Evolutionary conservation across 2,113 vertebrate genomes (phyloP).

Genomic region (Ia io): DNA sequence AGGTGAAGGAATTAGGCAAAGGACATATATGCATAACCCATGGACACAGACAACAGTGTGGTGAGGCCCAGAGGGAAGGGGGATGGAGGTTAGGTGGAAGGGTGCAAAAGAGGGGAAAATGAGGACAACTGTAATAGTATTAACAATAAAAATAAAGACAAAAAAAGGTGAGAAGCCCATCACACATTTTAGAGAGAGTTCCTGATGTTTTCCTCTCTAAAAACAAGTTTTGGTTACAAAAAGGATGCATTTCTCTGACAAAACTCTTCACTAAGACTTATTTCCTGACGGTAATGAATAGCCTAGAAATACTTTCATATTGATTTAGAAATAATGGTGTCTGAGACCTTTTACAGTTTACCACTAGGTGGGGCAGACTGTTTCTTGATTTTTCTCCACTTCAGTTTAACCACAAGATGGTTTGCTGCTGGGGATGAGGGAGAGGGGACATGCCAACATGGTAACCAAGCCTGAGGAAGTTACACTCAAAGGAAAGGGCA

Average conservation of each 20-base stretch:
- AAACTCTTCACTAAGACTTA: not conserved
- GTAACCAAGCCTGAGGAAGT: not conserved
- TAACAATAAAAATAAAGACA: too few species aligned
- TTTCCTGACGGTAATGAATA: not conserved
- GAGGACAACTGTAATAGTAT: too few species aligned
- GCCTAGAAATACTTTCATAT: not conserved
- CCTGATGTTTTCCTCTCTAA: not conserved
- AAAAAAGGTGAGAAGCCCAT: too few species aligned
- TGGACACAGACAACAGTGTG: too few species aligned
- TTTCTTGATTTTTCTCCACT: not conserved
- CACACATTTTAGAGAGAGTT: not conserved
- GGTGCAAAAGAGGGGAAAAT: too few species aligned
- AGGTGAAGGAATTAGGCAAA: too few species aligned
- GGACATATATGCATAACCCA: too few species aligned
- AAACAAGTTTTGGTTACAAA: not conserved
- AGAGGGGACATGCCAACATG: accelerated
- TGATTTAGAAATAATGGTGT: not conserved
- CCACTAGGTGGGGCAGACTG: not conserved
- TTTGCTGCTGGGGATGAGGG: not conserved
- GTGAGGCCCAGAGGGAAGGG: too few species aligned
- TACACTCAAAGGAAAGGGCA: not conserved
- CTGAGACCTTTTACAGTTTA: not conserved
- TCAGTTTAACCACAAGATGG: not conserved
- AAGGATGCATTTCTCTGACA: not conserved
- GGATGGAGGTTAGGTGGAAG: too few species aligned